Conservation (phyloP, 2,888 invertebrate genomes). For the Chrysotoxum bicinctum region DNA sequence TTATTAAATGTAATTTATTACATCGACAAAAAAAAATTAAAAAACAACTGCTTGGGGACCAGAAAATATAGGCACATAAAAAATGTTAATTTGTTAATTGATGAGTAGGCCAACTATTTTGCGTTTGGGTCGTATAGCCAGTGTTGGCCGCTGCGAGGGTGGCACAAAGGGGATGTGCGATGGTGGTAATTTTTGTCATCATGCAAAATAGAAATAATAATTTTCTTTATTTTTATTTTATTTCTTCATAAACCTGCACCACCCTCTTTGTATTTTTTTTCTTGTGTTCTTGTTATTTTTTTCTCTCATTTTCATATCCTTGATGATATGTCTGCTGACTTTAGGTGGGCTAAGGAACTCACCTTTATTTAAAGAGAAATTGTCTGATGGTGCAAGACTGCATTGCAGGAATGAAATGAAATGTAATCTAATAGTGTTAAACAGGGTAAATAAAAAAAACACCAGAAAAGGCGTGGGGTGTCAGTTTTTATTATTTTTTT, state of each 20-base stretch:
- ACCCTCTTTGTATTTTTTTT: constrained; percentile 10
- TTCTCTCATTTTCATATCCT: constrained; percentile 14
- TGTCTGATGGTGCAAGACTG: constrained; percentile 52
- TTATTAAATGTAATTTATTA: no score
- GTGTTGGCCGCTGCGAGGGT: neutral
- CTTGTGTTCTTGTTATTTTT: neutral
- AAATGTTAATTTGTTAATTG: no score
- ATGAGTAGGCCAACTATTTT: no score
- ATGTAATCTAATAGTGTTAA: constrained; percentile 68
- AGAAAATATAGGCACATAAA: no score
- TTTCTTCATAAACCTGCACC: constrained; percentile 16
- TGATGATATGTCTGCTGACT: constrained; percentile 41
- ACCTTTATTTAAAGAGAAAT: constrained; percentile 68
- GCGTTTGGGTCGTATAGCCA: neutral
- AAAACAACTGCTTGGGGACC: no score
- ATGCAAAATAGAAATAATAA: constrained; percentile 72
- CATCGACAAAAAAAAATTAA: no score
- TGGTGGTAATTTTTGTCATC: constrained; percentile 69
- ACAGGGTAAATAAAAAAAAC: constrained; percentile 27
- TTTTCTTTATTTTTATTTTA: constrained; percentile 70
- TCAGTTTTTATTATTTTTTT: constrained; percentile 27
- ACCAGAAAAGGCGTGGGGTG: constrained; percentile 41
- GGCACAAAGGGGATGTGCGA: neutral
- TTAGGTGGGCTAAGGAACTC: constrained; percentile 51
- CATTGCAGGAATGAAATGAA: constrained; percentile 52